These are phyloP conservation scores for Dipus sagitta DNA, from an alignment of 2,797 vertebrate genomes.

Conservation along the genomic window DNA sequence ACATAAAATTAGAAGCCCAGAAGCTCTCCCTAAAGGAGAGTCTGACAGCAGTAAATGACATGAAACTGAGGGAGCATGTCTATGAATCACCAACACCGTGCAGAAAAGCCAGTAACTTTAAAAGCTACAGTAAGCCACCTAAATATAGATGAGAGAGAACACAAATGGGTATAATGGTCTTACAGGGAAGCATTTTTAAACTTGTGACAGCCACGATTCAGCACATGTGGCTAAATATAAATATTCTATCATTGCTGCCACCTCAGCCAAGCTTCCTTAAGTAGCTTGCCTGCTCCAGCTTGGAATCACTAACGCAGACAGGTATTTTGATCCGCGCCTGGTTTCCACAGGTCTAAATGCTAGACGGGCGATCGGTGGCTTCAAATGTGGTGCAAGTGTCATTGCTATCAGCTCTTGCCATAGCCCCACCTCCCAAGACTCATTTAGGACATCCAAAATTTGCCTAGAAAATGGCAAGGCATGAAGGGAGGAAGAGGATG, in stretches of 20 bases:
- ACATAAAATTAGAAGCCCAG: background rate
- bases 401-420: background rate
- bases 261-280: constrained; percentile 22
- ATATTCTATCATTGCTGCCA: constrained; percentile 47
- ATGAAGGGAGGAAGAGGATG: no score
- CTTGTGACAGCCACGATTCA: constrained; percentile 64
- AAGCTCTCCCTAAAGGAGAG: background rate
- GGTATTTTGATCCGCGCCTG: background rate
- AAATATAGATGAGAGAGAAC: constrained; percentile 53
- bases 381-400: background rate
- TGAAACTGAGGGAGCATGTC: background rate
- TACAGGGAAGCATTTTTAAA: constrained; percentile 58
- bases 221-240: constrained; percentile 81
- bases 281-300: constrained; percentile 30
- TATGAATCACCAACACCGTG: background rate
- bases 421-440: background rate
- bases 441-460: background rate
- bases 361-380: background rate
- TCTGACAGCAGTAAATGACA: background rate
- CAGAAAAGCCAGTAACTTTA: constrained; percentile 19
- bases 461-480: background rate
- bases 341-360: background rate
- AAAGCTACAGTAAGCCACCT: constrained; percentile 65
- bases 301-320: constrained; percentile 7
- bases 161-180: constrained; percentile 23